phyloP scores from a whole-genome alignment of 2,797 vertebrate species.

The Artibeus jamaicensis region DNA sequence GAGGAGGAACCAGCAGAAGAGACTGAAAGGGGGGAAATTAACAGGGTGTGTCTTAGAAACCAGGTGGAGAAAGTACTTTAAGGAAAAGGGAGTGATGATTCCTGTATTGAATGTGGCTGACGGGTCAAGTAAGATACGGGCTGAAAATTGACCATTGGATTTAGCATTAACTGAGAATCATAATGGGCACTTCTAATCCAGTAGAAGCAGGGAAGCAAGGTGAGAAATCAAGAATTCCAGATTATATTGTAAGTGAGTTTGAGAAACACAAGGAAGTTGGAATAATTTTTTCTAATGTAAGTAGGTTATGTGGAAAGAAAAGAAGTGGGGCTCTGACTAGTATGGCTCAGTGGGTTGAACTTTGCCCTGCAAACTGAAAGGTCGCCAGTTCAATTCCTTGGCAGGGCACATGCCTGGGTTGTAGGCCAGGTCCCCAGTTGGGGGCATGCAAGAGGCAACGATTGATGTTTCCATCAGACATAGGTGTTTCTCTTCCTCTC shows the following conservation, averaged over 20 bases:
- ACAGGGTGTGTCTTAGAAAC: not conserved
- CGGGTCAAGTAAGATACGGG: not conserved
- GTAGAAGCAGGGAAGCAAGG: not conserved
- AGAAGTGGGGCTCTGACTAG: not conserved
- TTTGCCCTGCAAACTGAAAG: not conserved
- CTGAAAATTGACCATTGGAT: not conserved
- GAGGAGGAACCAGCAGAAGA: not conserved
- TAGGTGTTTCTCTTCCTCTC: not conserved
- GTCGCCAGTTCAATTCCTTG: not conserved
- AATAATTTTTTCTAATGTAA: not conserved
- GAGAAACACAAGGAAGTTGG: not conserved
- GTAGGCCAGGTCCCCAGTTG: not conserved
- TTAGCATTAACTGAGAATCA: not conserved
- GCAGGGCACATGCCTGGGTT: not conserved
- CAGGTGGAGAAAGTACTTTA: not conserved
- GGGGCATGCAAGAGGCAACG: not conserved
- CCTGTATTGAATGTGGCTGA: not conserved
- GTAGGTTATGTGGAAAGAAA: not conserved
- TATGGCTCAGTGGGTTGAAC: not conserved
- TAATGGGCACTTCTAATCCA: not conserved
- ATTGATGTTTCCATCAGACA: not conserved
- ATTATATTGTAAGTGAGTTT: slow-evolving; percentile 5
- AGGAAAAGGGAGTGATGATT: not conserved
- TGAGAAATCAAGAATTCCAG: not conserved
- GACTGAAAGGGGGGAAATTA: not conserved